phyloP scores from a whole-genome alignment of 2,797 vertebrate genomes.

The Botia kubotai region DNA sequence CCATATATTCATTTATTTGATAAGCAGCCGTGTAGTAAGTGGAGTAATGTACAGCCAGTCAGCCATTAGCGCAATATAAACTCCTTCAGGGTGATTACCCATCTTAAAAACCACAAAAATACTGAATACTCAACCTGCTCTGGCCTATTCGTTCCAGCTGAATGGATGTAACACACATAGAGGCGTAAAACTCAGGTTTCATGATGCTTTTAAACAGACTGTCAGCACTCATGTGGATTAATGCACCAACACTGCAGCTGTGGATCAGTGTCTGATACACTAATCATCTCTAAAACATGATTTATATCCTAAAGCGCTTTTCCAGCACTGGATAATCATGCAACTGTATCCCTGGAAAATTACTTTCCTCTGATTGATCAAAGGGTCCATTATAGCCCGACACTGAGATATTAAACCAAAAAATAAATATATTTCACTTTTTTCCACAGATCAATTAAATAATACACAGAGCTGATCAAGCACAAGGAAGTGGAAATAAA shows the following conservation, averaged over 20 bases:
- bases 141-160: neutral
- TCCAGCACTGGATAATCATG: conserved; percentile 24
- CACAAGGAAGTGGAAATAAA: conserved; percentile 5
- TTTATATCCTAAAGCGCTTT: neutral
- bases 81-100: neutral
- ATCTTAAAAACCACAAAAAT: neutral
- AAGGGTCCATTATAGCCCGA: conserved; percentile 19
- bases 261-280: conserved; percentile 8
- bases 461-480: conserved; percentile 32
- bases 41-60: neutral
- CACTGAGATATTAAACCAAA: conserved; percentile 20
- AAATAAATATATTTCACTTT: conserved; percentile 37
- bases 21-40: neutral
- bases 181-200: neutral
- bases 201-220: neutral
- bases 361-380: conserved; percentile 46
- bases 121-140: no score
- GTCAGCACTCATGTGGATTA: conserved; percentile 11
- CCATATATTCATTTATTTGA: neutral
- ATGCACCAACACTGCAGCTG: conserved; percentile 24
- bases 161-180: neutral
- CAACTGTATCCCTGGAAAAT: conserved; percentile 25
- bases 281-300: conserved; percentile 39
- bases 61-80: conserved; percentile 4
- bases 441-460: conserved; percentile 33